Percentiles rank a stretch among this genome's conserved stretches.
Evolutionary conservation across 2,113 vertebrate genomes (phyloP).

Genomic region (Neogobius melanostomus): DNA sequence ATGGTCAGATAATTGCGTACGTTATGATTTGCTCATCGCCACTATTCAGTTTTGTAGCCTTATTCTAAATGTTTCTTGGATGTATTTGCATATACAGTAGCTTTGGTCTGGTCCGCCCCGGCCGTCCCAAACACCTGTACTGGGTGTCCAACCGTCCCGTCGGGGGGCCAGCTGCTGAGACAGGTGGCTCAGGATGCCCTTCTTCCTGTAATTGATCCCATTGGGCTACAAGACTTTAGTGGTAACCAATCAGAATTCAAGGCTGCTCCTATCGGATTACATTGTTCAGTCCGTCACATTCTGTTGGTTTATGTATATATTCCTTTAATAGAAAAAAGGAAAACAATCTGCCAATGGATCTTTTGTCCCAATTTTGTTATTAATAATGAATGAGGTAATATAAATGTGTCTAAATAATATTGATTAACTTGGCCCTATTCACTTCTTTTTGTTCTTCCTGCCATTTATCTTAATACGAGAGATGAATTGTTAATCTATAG

Average conservation of each 20-base stretch:
- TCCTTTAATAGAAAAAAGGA: no score
- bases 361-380: background rate
- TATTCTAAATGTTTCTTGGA: background rate
- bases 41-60: no score
- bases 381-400: no score
- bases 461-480: no score
- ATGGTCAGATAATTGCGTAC: no score
- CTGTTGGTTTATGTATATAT: background rate
- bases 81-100: background rate
- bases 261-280: background rate
- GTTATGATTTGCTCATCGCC: no score
- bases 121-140: slow-evolving; percentile 1
- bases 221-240: slow-evolving; percentile 3
- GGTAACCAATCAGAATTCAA: background rate
- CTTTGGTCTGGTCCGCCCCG: background rate
- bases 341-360: background rate
- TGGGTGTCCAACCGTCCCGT: background rate
- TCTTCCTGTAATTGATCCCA: slow-evolving; percentile 14
- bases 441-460: no score
- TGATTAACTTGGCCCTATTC: no score
- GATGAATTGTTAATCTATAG: no score
- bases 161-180: background rate
- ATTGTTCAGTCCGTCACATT: background rate
- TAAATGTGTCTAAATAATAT: no score
- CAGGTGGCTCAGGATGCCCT: slow-evolving; percentile 4